Conservation (phyloP, 2,888 invertebrate species). For the Nemoura dubitans region DNA sequence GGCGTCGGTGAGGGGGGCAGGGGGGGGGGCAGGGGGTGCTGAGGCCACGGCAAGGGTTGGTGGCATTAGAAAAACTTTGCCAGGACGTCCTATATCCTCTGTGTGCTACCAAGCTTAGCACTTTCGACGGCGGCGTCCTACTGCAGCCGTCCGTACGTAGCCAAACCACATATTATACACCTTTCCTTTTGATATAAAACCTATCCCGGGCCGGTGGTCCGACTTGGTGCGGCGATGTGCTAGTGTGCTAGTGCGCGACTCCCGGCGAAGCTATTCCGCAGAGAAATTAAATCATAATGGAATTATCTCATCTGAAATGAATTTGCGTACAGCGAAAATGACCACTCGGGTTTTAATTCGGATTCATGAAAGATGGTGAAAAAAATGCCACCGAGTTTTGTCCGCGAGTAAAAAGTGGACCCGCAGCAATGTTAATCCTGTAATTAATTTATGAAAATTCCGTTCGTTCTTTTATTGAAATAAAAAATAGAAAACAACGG, state of each 20-base stretch:
- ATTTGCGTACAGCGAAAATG: constrained; percentile 26
- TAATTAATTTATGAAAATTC: constrained; percentile 28
- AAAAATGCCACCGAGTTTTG: neutral
- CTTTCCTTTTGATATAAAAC: constrained; percentile 28
- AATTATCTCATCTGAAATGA: constrained; percentile 33
- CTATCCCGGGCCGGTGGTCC: neutral
- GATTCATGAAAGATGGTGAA: neutral
- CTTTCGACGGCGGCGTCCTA: neutral
- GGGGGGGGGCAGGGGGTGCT: neutral
- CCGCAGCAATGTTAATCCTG: constrained; percentile 10
- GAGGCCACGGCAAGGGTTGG: neutral
- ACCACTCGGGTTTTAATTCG: constrained; percentile 28
- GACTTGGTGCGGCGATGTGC: neutral
- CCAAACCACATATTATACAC: constrained; percentile 7
- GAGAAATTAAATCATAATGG: constrained; percentile 40
- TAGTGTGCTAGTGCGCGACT: neutral
- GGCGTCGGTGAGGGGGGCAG: neutral
- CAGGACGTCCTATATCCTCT: neutral
- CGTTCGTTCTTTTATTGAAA: neutral
- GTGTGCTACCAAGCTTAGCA: neutral
- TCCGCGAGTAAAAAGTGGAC: neutral
- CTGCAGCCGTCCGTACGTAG: neutral
- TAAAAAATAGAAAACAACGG: constrained; percentile 8
- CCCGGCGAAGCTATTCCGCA: constrained; percentile 26
- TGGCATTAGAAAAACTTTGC: constrained; percentile 5